Evolutionary conservation across 2,888 invertebrate genomes (phyloP).

Genomic region (Lycophotia porphyrea): DNA sequence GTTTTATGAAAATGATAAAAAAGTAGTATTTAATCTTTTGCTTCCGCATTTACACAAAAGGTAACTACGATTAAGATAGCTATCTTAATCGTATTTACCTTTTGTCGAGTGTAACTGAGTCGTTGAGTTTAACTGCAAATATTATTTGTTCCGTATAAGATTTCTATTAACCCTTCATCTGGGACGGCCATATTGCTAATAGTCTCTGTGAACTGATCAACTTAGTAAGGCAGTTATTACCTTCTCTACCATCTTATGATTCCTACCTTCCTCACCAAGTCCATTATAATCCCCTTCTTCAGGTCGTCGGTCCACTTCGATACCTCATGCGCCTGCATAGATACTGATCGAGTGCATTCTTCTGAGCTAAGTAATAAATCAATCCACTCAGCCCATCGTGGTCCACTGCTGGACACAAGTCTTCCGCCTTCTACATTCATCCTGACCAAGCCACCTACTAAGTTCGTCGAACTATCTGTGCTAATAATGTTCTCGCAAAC

Average conservation of each 20-base stretch:
- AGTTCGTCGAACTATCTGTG: neutral
- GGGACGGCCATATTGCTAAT: too few relatives aligned
- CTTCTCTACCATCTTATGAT: neutral
- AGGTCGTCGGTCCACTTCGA: slow-evolving; percentile 47
- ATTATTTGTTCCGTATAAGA: neutral
- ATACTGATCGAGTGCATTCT: neutral
- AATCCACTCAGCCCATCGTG: neutral
- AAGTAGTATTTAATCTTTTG: neutral
- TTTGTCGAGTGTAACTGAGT: too few relatives aligned
- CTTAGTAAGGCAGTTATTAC: neutral
- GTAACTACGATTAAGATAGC: neutral
- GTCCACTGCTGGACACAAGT: too few relatives aligned
- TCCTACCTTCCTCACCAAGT: neutral
- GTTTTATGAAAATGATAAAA: slow-evolving; percentile 5
- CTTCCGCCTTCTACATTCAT: neutral
- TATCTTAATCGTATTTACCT: too few relatives aligned
- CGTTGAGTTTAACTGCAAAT: neutral
- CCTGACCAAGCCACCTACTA: neutral
- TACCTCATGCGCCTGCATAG: neutral
- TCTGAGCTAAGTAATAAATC: neutral
- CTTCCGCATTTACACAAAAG: slow-evolving; percentile 27
- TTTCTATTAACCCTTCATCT: too few relatives aligned
- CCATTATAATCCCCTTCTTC: neutral
- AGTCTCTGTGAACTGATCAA: neutral
- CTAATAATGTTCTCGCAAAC: slow-evolving; percentile 32